These are phyloP conservation scores for Monopis laevigella DNA, from an alignment of 2,888 invertebrate species.

Conservation along the genomic window DNA sequence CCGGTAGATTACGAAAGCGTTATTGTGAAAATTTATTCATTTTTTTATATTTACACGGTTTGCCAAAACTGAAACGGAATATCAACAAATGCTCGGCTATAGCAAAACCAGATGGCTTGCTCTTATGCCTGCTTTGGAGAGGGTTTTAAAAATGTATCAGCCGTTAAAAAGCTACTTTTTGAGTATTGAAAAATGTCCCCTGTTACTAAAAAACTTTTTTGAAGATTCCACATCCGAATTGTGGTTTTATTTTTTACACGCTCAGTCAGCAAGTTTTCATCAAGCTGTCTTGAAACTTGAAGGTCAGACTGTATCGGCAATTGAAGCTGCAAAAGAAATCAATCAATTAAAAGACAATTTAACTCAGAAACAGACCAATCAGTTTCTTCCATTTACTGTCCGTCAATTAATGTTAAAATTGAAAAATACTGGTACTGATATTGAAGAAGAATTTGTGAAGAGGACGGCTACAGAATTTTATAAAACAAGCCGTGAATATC, in stretches of 20 bases:
- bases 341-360: conserved; percentile 22
- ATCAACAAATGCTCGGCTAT: conserved; percentile 13
- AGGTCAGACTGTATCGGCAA: conserved; percentile 22
- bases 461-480: conserved; percentile 24
- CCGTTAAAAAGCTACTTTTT: conserved; percentile 28
- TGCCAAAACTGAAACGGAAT: conserved; percentile 18
- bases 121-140: conserved; percentile 17
- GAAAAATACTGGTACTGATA: conserved; percentile 24
- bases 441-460: conserved; percentile 24
- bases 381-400: conserved; percentile 24
- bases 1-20: conserved; percentile 22
- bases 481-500: conserved; percentile 27
- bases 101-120: conserved; percentile 16
- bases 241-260: conserved; percentile 23
- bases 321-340: conserved; percentile 23
- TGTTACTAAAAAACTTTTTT: conserved; percentile 24
- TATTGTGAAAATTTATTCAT: conserved; percentile 22
- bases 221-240: conserved; percentile 25
- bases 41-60: conserved; percentile 23
- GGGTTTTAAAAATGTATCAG: conserved; percentile 27
- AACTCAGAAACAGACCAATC: conserved; percentile 18
- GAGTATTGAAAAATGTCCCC: conserved; percentile 26
- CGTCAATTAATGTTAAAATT: conserved; percentile 23
- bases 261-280: conserved; percentile 22
- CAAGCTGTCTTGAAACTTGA: conserved; percentile 23